phyloP scores from a whole-genome alignment of 2,888 invertebrate species.

The Bellardia bayeri region DNA sequence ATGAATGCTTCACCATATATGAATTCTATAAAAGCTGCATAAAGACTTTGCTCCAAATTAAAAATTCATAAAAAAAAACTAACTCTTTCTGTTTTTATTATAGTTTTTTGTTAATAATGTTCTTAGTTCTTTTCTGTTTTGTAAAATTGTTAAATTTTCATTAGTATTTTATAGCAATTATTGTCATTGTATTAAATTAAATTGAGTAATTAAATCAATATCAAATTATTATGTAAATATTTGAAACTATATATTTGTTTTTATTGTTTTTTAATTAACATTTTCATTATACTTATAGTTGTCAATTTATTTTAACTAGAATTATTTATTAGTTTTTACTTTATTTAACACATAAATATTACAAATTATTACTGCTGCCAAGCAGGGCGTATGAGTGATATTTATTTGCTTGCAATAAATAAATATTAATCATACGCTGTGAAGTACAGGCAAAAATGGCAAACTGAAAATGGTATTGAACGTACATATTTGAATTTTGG shows the following conservation, averaged over 20 bases:
- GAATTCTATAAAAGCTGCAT: not conserved
- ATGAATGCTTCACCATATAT: not conserved
- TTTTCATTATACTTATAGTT: not conserved
- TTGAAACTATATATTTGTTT: not conserved
- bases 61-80: not conserved
- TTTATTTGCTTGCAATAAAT: not conserved
- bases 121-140: not conserved
- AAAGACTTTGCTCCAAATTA: not conserved
- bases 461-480: no score
- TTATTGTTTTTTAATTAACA: not conserved
- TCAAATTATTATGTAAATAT: slow-evolving; percentile 9
- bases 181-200: not conserved
- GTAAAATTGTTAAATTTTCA: not conserved
- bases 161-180: not conserved
- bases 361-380: not conserved
- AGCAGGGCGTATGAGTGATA: not conserved
- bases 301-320: not conserved
- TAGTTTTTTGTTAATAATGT: not conserved
- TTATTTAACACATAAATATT: no score
- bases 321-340: not conserved
- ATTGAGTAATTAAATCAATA: slow-evolving; percentile 11
- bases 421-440: not conserved
- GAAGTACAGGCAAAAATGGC: not conserved
- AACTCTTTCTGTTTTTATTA: not conserved
- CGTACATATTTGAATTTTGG: no score